These are phyloP conservation scores for Neotoxoptera formosana DNA, from an alignment of 1,140 invertebrate species.

Conservation along the genomic window DNA sequence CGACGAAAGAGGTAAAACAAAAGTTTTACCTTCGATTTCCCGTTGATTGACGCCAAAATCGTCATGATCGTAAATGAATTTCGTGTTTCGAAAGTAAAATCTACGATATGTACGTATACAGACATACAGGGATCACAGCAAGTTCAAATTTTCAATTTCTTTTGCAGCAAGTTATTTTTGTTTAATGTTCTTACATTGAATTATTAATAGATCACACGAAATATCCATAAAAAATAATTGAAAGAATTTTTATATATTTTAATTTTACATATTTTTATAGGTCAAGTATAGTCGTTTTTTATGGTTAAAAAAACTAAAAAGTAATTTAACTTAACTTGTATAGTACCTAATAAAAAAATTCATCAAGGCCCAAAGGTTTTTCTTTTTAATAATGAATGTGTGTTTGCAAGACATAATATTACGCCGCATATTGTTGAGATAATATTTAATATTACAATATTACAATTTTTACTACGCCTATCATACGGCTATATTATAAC, in stretches of 20 bases:
- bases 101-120: background rate
- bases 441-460: background rate
- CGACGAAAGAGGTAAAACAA: slow-evolving; percentile 25
- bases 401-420: background rate
- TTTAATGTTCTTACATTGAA: background rate
- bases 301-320: background rate
- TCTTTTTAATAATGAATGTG: background rate
- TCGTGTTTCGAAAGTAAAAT: slow-evolving; percentile 26
- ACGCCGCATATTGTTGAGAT: background rate
- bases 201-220: background rate
- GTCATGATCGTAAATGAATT: slow-evolving; percentile 46
- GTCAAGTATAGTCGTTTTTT: background rate
- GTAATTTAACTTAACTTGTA: background rate
- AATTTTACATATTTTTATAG: background rate
- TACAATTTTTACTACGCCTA: background rate
- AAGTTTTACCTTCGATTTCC: slow-evolving; percentile 32
- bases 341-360: background rate
- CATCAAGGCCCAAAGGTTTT: background rate
- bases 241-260: background rate
- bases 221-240: background rate
- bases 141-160: background rate
- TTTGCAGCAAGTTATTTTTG: background rate
- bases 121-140: background rate
- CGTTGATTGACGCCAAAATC: slow-evolving; percentile 30
- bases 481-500: too few relatives aligned